Conservation (phyloP, 2,797 vertebrate species). For the Atherinosoma microstoma region DNA sequence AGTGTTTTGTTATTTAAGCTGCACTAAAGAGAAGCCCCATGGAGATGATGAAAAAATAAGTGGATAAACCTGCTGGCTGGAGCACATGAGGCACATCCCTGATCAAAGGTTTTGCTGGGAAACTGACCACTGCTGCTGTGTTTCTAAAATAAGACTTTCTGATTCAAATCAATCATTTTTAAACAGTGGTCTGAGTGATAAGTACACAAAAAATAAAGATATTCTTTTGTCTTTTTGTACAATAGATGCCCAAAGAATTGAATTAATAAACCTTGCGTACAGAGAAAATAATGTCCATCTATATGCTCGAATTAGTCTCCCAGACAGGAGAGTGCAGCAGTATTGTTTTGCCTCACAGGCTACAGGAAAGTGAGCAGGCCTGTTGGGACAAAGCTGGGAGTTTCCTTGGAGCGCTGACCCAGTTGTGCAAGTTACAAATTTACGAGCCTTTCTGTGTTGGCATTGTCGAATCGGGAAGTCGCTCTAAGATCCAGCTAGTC, state of each 20-base stretch:
- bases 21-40: conserved; percentile 9
- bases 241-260: conserved; percentile 20
- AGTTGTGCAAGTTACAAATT: conserved; percentile 22
- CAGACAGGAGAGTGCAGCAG: conserved; percentile 35
- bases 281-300: conserved; percentile 21
- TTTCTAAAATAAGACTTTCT: conserved; percentile 23
- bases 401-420: conserved; percentile 26
- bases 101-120: conserved; percentile 19
- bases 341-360: conserved; percentile 32
- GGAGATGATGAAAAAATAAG: neutral
- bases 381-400: conserved; percentile 20
- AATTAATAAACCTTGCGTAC: conserved; percentile 35
- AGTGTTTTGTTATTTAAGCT: conserved; percentile 22
- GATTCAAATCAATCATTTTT: conserved; percentile 26
- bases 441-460: conserved; percentile 53
- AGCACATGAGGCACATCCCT: conserved; percentile 29
- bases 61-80: conserved; percentile 1
- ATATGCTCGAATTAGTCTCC: conserved; percentile 10
- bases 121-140: conserved; percentile 24
- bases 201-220: neutral
- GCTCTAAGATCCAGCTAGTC: conserved; percentile 89
- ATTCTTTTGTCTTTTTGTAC: conserved; percentile 4
- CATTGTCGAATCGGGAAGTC: conserved; percentile 64
- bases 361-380: conserved; percentile 20
- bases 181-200: conserved; percentile 26